A percentile compares a stretch with the other conserved stretches of the same genome.
Conservation (phyloP, 1,140 invertebrate species). For the Microplitis demolitor region DNA sequence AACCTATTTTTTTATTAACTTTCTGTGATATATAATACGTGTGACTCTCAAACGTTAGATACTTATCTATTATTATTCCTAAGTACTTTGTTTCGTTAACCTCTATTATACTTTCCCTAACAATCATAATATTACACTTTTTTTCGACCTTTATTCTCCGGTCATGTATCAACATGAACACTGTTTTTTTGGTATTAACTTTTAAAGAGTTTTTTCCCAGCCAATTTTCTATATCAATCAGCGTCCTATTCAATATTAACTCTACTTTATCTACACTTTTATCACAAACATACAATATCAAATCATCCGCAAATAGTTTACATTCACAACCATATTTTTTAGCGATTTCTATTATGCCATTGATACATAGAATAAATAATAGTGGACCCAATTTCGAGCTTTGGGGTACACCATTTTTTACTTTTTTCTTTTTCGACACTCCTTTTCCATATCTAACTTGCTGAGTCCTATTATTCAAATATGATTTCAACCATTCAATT, state of each 20-base stretch:
- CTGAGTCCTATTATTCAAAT: constrained; percentile 18
- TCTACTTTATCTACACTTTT: constrained; percentile 9
- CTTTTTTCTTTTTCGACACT: neutral
- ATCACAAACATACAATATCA: constrained; percentile 23
- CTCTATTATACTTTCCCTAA: no score
- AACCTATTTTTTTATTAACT: constrained; percentile 21
- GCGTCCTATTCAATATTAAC: neutral
- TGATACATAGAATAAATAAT: constrained; percentile 27
- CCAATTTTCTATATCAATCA: constrained; percentile 2
- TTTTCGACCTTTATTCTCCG: neutral
- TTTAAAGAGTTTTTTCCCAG: constrained; percentile 18
- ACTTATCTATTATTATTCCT: constrained; percentile 3
- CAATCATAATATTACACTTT: neutral
- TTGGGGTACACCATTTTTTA: constrained; percentile 25
- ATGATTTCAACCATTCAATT: constrained; percentile 23
- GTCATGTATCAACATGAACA: constrained; percentile 20
- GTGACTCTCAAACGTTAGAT: constrained; percentile 5
- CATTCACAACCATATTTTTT: neutral
- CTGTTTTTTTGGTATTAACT: constrained; percentile 19
- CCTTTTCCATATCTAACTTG: neutral
- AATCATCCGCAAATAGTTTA: constrained; percentile 33
- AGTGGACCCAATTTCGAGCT: constrained; percentile 22
- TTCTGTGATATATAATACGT: constrained; percentile 16
- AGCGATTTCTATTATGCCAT: neutral
- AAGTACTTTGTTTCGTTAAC: no score